Percentiles rank a stretch among this genome's conserved stretches.
Conservation (phyloP, 1,140 invertebrate genomes). For the Anthonomus grandis region DNA sequence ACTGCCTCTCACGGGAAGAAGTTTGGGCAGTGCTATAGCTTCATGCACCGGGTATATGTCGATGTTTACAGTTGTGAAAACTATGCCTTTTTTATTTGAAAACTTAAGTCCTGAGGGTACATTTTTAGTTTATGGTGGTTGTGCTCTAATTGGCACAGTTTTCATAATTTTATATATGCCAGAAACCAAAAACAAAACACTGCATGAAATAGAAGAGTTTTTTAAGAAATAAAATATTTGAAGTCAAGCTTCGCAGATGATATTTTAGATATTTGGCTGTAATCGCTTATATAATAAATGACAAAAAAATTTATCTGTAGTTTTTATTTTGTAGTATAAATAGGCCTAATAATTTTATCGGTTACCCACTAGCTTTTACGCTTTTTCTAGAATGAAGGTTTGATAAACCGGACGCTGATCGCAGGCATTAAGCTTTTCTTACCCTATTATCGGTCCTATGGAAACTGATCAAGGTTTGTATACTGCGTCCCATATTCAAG, state of each 20-base stretch:
- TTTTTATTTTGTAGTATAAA: too few species aligned
- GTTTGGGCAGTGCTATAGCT: conserved; percentile 60
- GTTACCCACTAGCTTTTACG: too few species aligned
- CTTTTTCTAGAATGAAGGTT: too few species aligned
- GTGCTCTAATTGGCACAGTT: conserved; percentile 62
- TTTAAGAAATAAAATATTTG: conserved; percentile 41
- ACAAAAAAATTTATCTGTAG: too few species aligned
- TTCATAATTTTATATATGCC: conserved; percentile 67
- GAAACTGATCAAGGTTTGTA: too few species aligned
- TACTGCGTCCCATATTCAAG: too few species aligned
- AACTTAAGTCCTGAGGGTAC: conserved; percentile 57
- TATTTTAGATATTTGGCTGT: conserved; percentile 1
- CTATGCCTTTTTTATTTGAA: conserved; percentile 59
- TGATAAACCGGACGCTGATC: too few species aligned
- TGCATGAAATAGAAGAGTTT: conserved; percentile 69
- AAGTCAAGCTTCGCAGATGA: background rate
- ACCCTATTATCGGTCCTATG: too few species aligned
- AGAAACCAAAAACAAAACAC: conserved; percentile 74
- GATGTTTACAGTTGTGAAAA: conserved; percentile 70
- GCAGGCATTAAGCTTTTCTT: too few species aligned
- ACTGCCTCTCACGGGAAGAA: conserved; percentile 56
- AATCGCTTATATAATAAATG: conserved; percentile 4
- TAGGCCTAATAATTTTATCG: too few species aligned
- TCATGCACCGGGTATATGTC: conserved; percentile 62
- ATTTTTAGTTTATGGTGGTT: conserved; percentile 65